Base-by-base conservation (phyloP, 2,113 vertebrate genomes). In the Laticauda colubrina region DNA sequence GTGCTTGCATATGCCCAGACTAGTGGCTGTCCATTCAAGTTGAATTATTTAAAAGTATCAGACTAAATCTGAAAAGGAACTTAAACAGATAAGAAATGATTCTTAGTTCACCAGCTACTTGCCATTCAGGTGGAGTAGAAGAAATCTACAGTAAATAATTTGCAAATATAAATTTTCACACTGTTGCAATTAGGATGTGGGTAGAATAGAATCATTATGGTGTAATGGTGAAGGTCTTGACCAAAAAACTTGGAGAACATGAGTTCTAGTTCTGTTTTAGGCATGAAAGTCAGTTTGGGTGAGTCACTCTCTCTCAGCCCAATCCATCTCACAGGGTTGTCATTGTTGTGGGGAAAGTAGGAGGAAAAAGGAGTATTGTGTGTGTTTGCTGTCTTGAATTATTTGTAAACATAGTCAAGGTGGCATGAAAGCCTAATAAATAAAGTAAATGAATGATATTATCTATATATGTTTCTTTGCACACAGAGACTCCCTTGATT, bases 401-500 rank as follows among this genome's bases (percentile, higher is more conserved):
- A 69, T 69, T 69, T 69, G 29, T 69, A 69, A 69, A n/a, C 64
- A 69, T 34, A 15, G 64, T n/a, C 64, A 51, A 9, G 48, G 48
- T 51, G 48, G 8, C 8, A n/a, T n/a, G 15, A n/a, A n/a, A n/a
- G 29, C 64, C 29, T 69, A 69, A 69, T n/a, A 64, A 64, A 64
- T 64, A 69, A n/a, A 69, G n/a, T 69, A 69, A 69, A 69, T 69
- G 15, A 34, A n/a, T 69, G 43, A 26, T 54, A 61, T 87, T 18
- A 9, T 51, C 43, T 39, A 59, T 29, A 9, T 87, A 9, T 87
- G 54, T 64, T 7, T 6, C 64, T 12, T 93, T 92, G 95, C 89
- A 92, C 91, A 92, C 2, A 93, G 43, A n/a, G 20, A 55, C 92
- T 91, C 39, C 87, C 34, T 92, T 90, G 90, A 75, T 21, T 57